These are phyloP conservation scores for Coregonus ussuriensis DNA, from an alignment of 2,797 vertebrate species.

Conservation along the genomic window DNA sequence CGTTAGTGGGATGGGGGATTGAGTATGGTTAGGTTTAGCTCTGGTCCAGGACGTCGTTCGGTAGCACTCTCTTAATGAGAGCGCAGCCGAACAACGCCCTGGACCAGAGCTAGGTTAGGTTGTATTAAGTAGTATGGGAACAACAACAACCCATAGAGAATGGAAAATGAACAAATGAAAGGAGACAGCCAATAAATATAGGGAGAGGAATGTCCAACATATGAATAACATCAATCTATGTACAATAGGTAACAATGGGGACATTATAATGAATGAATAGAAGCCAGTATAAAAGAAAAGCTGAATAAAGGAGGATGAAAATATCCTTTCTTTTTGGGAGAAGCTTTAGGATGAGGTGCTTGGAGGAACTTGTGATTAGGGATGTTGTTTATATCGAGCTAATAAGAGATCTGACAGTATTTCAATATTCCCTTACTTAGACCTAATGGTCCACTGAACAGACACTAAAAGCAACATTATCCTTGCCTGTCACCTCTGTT, in stretches of 20 bases:
- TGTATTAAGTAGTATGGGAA: slow-evolving; percentile 33
- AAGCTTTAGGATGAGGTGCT: neutral
- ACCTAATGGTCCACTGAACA: neutral
- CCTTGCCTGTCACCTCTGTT: neutral
- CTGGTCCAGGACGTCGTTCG: neutral
- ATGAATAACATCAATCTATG: neutral
- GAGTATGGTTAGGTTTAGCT: slow-evolving; percentile 12
- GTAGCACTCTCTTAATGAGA: neutral
- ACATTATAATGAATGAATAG: neutral
- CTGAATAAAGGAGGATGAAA: neutral
- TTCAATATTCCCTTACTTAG: neutral
- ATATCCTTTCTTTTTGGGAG: neutral
- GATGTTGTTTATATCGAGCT: neutral
- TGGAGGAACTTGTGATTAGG: neutral
- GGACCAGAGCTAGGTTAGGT: neutral
- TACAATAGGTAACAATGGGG: neutral
- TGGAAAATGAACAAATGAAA: neutral
- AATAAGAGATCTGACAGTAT: neutral
- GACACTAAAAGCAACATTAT: neutral
- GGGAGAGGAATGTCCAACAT: neutral
- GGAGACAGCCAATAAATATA: neutral
- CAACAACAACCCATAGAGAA: slow-evolving; percentile 25
- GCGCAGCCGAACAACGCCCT: neutral
- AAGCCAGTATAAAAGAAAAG: neutral
- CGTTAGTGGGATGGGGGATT: slow-evolving; percentile 77